A percentile compares a stretch with the other conserved stretches of the same genome.
phyloP scores from a whole-genome alignment of 2,888 invertebrate species.

The Subacronicta megacephala region DNA sequence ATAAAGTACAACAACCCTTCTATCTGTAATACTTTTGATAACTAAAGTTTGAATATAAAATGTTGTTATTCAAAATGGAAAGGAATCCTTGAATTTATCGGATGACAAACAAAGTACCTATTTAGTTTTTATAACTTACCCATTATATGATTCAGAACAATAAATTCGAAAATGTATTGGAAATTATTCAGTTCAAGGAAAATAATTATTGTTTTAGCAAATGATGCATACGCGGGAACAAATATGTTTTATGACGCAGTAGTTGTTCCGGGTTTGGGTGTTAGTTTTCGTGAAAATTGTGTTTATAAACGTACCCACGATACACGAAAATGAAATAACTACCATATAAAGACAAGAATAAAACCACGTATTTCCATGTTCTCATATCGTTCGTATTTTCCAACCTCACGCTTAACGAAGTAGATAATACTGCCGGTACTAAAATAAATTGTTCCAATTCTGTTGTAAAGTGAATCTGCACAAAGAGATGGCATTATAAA shows the following conservation, averaged over 20 bases:
- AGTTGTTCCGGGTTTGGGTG: too few species aligned
- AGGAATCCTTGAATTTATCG: conserved; percentile 15
- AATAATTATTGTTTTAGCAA: too few species aligned
- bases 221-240: too few species aligned
- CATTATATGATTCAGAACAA: background rate
- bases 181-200: too few species aligned
- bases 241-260: too few species aligned
- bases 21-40: conserved; percentile 23
- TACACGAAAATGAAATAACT: too few species aligned
- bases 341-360: too few species aligned
- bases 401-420: conserved; percentile 4
- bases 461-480: conserved; percentile 45
- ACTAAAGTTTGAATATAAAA: conserved; percentile 42
- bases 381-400: too few species aligned
- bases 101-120: conserved; percentile 3
- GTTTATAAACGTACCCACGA: too few species aligned
- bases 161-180: background rate
- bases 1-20: conserved; percentile 41
- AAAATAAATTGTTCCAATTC: conserved; percentile 38
- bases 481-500: conserved; percentile 51
- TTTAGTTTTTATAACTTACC: background rate
- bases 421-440: conserved; percentile 18
- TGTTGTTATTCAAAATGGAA: conserved; percentile 34
- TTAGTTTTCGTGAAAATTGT: too few species aligned
- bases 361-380: too few species aligned